Evolutionary conservation across 2,888 invertebrate genomes (phyloP), one percentile per base, ranked within the genome.

Genomic region (Ectobius pallidus): DNA sequence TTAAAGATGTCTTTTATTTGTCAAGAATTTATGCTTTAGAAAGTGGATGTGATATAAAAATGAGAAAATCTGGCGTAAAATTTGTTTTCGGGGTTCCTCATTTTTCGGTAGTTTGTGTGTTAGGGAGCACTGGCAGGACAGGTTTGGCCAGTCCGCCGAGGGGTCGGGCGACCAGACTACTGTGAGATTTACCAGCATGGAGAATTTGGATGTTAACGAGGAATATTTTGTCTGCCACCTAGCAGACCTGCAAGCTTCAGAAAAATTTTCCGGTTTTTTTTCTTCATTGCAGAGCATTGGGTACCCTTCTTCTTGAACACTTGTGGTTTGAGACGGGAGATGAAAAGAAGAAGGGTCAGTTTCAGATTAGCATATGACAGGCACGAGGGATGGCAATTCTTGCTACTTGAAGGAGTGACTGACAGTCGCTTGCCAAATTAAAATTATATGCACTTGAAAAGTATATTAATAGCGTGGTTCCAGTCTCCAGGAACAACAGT

Each of bases 181-280:
- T 46, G 65, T 46, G 65, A 46, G 65, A 65, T 65, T 27, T 65
- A 65, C 65, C 65, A 65, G 65, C 65, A 65, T 65, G 65, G 46
- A 65, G 65, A 65, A 65, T 65, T 65, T 65, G 65, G 44, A 39
- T 63, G 63, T 63, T 63, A 63, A 63, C 63, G 25, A 39, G 65
- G 65, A 65, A 65, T 65, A 65, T 65, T 65, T 65, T 25, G 65
- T 65, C 44, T 44, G 39, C 39, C 65, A 44, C 63, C 44, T 27
- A 65, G 65, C 44, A 44, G 46, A 27, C 27, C 25, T 65, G 27
- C 30, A 30, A 58, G 25, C 30, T 6, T 30, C n/a, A 30, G 14
- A 58, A 58, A 42, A 63, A 63, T 63, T 63, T 63, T 63, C 63
- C 63, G 63, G 63, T 63, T 63, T 42, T 63, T 42, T 42, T 55